phyloP scores from a whole-genome alignment of 2,113 vertebrate genomes.

The Paralichthys olivaceus region DNA sequence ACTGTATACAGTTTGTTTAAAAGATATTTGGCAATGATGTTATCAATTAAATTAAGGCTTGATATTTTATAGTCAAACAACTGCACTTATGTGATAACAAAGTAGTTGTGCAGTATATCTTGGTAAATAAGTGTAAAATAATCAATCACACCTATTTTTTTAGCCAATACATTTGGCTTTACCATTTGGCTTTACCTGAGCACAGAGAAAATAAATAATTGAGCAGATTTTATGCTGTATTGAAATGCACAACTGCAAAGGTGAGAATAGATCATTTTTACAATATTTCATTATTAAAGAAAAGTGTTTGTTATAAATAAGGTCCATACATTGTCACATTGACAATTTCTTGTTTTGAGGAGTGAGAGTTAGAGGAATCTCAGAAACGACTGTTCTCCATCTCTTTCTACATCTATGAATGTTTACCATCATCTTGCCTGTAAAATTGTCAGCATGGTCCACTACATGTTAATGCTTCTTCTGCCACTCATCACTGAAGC shows the following conservation, averaged over 20 bases:
- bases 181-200: too few relatives aligned
- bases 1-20: too few relatives aligned
- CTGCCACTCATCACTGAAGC: constrained; percentile 24
- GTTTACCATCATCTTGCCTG: constrained; percentile 3
- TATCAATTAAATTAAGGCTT: too few relatives aligned
- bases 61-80: too few relatives aligned
- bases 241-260: neutral
- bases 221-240: neutral
- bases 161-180: too few relatives aligned
- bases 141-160: too few relatives aligned
- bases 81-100: neutral
- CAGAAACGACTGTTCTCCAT: neutral
- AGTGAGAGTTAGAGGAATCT: neutral
- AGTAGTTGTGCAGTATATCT: neutral
- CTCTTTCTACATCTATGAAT: neutral
- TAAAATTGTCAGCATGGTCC: constrained; percentile 19
- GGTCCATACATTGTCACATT: neutral
- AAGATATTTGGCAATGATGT: too few relatives aligned
- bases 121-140: neutral
- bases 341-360: too few relatives aligned
- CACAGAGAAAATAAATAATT: too few relatives aligned
- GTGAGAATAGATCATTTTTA: neutral
- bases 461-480: constrained; percentile 15
- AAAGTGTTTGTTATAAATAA: neutral
- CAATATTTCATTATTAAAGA: neutral